Percentiles rank a stretch among this genome's conserved stretches.
These are phyloP conservation scores for Diplosoma virens DNA, from an alignment of 23 tunicate genomes.

Conservation along the genomic window DNA sequence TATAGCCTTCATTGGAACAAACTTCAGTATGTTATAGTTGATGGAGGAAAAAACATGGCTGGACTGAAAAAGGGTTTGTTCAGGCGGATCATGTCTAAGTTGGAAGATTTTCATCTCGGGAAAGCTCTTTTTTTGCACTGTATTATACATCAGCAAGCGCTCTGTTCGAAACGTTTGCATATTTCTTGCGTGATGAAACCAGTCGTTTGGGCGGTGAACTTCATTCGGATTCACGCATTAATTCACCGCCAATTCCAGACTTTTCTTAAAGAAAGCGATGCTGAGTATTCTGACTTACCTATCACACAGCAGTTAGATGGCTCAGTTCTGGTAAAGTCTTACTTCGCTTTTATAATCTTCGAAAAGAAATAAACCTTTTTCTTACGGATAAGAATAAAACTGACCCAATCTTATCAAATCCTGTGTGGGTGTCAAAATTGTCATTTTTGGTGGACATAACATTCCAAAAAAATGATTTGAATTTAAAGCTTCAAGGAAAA, in stretches of 20 bases:
- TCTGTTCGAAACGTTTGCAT: slow-evolving; percentile 38
- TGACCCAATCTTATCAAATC: slow-evolving; percentile 17
- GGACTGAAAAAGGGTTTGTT: too few relatives aligned
- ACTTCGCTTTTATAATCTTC: slow-evolving; percentile 35
- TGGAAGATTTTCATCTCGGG: slow-evolving; percentile 49
- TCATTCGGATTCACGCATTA: slow-evolving; percentile 42
- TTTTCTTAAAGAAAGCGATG: slow-evolving; percentile 27
- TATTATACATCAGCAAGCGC: slow-evolving; percentile 44
- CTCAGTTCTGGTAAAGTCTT: slow-evolving; percentile 46
- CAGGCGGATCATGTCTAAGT: too few relatives aligned
- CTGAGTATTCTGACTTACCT: slow-evolving; percentile 46
- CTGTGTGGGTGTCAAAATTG: slow-evolving; percentile 37
- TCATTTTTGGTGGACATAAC: slow-evolving; percentile 48
- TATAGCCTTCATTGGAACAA: too few relatives aligned
- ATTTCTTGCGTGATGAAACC: slow-evolving; percentile 48
- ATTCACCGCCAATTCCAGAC: slow-evolving; percentile 44
- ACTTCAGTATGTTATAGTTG: too few relatives aligned
- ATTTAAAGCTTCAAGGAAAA: slow-evolving; percentile 34
- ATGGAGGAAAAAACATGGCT: too few relatives aligned
- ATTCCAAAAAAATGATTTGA: slow-evolving; percentile 33
- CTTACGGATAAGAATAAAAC: slow-evolving; percentile 25
- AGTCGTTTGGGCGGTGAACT: slow-evolving; percentile 37
- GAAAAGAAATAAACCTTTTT: slow-evolving; percentile 34
- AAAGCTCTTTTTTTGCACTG: slow-evolving; percentile 35
- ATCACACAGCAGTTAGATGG: slow-evolving; percentile 51